Evolutionary conservation across 2,797 vertebrate species (phyloP), one percentile per base, ranked within the genome.

Genomic region (Xyrichtys novacula): DNA sequence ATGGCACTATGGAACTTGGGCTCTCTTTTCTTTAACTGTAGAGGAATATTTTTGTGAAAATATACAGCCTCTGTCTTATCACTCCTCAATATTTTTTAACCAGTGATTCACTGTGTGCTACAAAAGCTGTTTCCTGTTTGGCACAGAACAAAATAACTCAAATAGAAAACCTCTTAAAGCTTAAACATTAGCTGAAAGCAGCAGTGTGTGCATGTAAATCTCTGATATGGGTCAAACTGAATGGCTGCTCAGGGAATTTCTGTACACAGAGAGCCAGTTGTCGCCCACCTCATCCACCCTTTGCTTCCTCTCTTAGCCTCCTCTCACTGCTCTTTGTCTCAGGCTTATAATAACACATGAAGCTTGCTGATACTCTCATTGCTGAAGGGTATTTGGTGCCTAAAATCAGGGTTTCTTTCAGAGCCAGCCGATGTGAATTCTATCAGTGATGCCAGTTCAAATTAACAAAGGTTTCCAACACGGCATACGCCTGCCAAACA

Each of bases 181-280:
- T 50, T 32, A 15, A 60, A 55, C 50, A 64, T 47, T 14, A 65
- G 38, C 48, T 50, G 32, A 63, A 44, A 65, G 16, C 28, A 40
- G 34, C 23, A 17, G 46, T 40, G 20, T 39, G 14, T 39, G 19
- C 16, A 14, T 26, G 53, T 31, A 19, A 47, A 54, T 50, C 34
- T 71, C 25, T 20, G 61, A 14, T 43, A 26, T 34, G 19, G 56
- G 48, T 81, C 52, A 53, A 39, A 60, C 31, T 56, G 16, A 65
- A 70, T 40, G 39, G 34, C 31, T 42, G 40, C 68, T 58, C 6
- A 3, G 48, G 57, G 53, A 59, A 56, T 71, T 22, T 7, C 16
- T n/a, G 4, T 29, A 40, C 20, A 53, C 26, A 60, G 11, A 44
- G 53, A 61, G 22, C 74, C 65, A 76, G 72, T 76, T 74, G 53